These are phyloP conservation scores for Lepidothrix coronata DNA, from an alignment of 2,113 vertebrate species.

Conservation along the genomic window DNA sequence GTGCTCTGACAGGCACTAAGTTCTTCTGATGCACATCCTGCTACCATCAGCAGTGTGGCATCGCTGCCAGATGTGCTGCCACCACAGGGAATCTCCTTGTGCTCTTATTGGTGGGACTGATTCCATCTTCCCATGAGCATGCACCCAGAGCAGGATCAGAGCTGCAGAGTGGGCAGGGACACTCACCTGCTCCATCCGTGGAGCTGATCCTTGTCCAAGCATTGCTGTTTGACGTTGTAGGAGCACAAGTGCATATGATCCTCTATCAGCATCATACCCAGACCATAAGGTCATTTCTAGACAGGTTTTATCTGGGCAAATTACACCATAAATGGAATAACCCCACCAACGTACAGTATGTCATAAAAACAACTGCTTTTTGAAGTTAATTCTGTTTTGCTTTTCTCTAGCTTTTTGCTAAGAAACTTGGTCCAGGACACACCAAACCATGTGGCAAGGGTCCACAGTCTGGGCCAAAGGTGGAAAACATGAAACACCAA, in stretches of 20 bases:
- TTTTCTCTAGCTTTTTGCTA: slow-evolving; percentile 39
- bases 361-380: background rate
- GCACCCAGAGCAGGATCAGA: background rate
- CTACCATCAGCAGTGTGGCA: background rate
- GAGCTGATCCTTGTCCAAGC: background rate
- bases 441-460: background rate
- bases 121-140: accelerated
- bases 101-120: background rate
- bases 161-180: background rate
- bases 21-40: accelerated
- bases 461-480: background rate
- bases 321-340: background rate
- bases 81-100: background rate
- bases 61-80: background rate
- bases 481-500: background rate
- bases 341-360: background rate
- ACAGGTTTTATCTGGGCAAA: slow-evolving; percentile 40
- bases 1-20: background rate
- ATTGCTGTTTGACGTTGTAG: background rate
- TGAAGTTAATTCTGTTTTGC: slow-evolving; percentile 24
- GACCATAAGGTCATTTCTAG: slow-evolving; percentile 69
- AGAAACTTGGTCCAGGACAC: background rate
- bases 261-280: slow-evolving; percentile 48
- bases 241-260: background rate
- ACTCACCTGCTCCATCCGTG: accelerated